These are phyloP conservation scores for Platysternon megacephalum DNA, from an alignment of 2,113 vertebrate genomes.

Conservation along the genomic window DNA sequence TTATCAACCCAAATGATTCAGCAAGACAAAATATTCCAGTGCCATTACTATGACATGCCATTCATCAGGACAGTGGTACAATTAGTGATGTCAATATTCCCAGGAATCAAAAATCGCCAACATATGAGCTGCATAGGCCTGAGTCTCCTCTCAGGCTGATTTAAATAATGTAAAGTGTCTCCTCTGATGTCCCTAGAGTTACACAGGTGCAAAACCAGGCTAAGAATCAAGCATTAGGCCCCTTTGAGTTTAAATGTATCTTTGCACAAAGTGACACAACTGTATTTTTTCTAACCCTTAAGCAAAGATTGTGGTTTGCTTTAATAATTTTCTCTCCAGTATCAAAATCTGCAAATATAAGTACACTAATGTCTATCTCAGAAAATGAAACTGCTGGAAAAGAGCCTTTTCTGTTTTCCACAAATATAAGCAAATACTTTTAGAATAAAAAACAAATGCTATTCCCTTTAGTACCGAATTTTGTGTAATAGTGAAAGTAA, in stretches of 20 bases:
- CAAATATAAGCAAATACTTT: neutral
- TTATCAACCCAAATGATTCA: constrained; percentile 40
- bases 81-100: constrained; percentile 24
- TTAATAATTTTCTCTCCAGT: constrained; percentile 41
- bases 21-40: constrained; percentile 50
- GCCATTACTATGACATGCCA: constrained; percentile 48
- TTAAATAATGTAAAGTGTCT: neutral
- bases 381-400: neutral
- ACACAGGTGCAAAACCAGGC: neutral
- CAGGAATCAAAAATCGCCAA: neutral
- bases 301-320: constrained; percentile 15
- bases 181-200: neutral
- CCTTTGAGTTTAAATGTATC: neutral
- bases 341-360: constrained; percentile 38
- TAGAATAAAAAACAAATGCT: neutral
- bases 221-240: neutral
- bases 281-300: neutral
- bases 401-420: neutral
- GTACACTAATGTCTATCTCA: neutral
- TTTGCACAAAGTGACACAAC: constrained; percentile 26
- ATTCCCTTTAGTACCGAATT: neutral
- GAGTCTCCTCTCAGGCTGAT: constrained; percentile 44
- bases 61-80: constrained; percentile 47
- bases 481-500: neutral
- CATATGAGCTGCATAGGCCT: constrained; percentile 1